phyloP scores from a whole-genome alignment of 2,888 invertebrate genomes.

The Proisotoma minuta region DNA sequence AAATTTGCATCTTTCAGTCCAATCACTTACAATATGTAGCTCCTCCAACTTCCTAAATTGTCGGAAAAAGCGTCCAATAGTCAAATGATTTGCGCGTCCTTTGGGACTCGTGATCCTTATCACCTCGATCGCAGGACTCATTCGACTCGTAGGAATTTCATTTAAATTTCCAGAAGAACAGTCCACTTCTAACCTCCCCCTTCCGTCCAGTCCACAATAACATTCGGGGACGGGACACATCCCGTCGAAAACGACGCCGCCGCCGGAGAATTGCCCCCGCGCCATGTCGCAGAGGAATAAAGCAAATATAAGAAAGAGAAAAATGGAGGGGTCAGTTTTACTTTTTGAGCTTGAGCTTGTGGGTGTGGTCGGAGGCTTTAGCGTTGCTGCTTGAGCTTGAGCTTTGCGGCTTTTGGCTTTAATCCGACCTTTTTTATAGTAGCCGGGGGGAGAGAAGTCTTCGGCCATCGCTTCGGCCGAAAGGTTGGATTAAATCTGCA shows the following conservation, averaged over 20 bases:
- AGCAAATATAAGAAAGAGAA: no score
- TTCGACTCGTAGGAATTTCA: conserved; percentile 29
- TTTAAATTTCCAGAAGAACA: conserved; percentile 25
- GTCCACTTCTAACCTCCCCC: conserved; percentile 27
- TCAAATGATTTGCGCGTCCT: conserved; percentile 57
- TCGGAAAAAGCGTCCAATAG: conserved; percentile 66
- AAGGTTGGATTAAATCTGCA: no score
- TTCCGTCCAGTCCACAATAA: conserved; percentile 26
- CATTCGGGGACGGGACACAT: conserved; percentile 32
- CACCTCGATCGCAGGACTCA: conserved; percentile 33
- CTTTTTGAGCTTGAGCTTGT: no score
- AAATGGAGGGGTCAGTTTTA: no score
- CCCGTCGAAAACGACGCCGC: conserved; percentile 22
- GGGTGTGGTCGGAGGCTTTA: no score
- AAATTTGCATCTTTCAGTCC: conserved; percentile 76
- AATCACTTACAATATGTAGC: conserved; percentile 58
- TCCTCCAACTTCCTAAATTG: conserved; percentile 60
- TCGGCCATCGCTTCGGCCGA: no score
- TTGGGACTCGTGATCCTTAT: conserved; percentile 24
- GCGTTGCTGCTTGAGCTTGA: no score
- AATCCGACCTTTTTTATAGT: no score
- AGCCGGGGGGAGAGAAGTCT: no score
- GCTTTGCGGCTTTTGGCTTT: no score
- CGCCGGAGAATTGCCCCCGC: conserved; percentile 1
- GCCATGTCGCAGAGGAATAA: not conserved